phyloP scores from a whole-genome alignment of 2,888 invertebrate genomes.

The Julus scanicus region DNA sequence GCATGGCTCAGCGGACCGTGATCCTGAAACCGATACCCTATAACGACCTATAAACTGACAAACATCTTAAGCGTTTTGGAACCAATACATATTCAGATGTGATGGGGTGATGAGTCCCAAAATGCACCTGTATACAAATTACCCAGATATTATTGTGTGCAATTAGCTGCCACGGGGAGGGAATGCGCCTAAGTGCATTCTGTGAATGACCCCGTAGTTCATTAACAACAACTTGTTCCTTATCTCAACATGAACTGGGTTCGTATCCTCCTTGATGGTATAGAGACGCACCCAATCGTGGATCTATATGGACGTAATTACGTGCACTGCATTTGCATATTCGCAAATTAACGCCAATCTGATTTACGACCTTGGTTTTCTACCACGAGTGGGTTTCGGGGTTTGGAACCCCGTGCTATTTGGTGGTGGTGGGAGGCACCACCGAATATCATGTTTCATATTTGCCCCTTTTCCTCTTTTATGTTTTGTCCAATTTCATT shows the following conservation, averaged over 20 bases:
- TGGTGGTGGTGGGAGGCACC: neutral
- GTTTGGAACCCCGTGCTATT: neutral
- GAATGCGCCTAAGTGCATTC: neutral
- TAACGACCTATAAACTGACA: neutral
- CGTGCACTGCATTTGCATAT: neutral
- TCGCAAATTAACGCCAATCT: neutral
- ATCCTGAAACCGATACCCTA: too few relatives aligned
- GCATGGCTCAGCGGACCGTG: too few relatives aligned
- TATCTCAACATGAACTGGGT: slow-evolving; percentile 11
- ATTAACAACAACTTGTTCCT: neutral
- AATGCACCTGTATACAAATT: slow-evolving; percentile 17
- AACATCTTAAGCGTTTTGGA: neutral
- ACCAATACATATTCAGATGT: neutral
- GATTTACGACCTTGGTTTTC: neutral
- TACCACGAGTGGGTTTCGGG: neutral
- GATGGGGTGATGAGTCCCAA: neutral
- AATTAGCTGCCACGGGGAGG: slow-evolving; percentile 1
- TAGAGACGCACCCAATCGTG: neutral
- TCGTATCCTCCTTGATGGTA: neutral
- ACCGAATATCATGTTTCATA: neutral
- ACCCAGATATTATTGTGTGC: neutral
- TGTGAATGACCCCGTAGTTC: slow-evolving; percentile 1
- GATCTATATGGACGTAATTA: neutral
- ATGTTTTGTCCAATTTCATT: neutral
- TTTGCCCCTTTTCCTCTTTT: neutral